Conservation (phyloP, 2,113 vertebrate species). For the Irena cyanogastra region DNA sequence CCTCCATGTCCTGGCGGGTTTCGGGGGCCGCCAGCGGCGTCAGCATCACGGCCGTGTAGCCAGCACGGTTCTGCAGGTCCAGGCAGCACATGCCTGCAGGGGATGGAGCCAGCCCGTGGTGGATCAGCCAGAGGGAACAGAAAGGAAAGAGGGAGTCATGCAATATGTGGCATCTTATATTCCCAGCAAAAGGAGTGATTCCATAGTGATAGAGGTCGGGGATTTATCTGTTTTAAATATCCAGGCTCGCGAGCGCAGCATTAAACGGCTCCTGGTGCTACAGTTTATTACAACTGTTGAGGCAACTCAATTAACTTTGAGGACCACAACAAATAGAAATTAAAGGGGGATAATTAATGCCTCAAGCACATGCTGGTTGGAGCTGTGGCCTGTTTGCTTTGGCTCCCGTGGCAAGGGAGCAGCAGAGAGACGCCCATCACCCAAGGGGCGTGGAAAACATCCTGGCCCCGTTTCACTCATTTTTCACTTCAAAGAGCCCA, state of each 20-base stretch:
- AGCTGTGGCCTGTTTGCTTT: neutral
- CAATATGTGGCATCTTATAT: fast-evolving
- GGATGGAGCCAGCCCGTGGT: fast-evolving
- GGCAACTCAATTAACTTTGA: neutral
- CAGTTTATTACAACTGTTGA: neutral
- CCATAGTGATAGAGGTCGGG: fast-evolving
- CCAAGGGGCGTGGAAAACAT: fast-evolving
- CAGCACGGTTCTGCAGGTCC: slow-evolving; percentile 89
- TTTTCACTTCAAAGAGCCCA: neutral
- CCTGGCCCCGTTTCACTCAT: neutral
- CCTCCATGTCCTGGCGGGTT: slow-evolving; percentile 86
- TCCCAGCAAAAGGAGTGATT: neutral
- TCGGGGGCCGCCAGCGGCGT: slow-evolving; percentile 87
- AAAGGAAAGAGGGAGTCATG: neutral
- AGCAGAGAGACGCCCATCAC: neutral
- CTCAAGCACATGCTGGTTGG: neutral
- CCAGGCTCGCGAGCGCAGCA: neutral
- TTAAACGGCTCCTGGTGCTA: neutral
- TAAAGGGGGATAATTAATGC: neutral
- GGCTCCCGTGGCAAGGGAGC: neutral
- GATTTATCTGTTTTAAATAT: neutral
- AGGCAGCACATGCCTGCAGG: slow-evolving; percentile 74
- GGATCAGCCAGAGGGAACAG: neutral
- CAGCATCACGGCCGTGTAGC: slow-evolving; percentile 95
- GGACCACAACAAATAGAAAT: neutral